Base-by-base conservation (phyloP, 2,797 vertebrate species). In the Arrhamphus sclerolepis region DNA sequence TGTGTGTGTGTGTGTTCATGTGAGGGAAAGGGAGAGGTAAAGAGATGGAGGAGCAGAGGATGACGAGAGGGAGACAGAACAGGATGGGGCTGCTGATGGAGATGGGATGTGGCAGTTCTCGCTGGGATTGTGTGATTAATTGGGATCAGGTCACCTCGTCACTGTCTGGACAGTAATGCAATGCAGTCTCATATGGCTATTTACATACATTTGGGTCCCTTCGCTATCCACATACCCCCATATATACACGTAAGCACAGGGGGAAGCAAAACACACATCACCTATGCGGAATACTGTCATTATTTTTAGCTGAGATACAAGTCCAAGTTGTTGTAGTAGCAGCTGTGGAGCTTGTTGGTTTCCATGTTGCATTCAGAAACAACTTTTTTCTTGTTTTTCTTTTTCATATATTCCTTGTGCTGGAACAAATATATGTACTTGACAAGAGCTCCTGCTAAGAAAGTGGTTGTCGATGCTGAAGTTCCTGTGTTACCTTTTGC, bases 41-140 rank as follows among this genome's bases (percentile, higher is more conserved):
- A 78, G 66, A 81, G 77, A 82, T 78, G 68, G 82, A 89, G 89
- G 85, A 87, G 75, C 81, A 77, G 77, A 81, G 40, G 80, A 85
- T 93, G 92, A 92, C 91, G 87, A 39, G 84, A 83, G 79, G 83
- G 71, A 88, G 82, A 87, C 82, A 62, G 86, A 87, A 85, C 78
- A 87, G 72, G 75, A 80, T 82, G 87, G 73, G 73, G 34, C 79
- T 77, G 70, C 89, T 94, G 95, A 95, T 91, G 93, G 93, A 94
- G 93, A 95, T 94, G 91, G 89, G 87, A 94, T 90, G 92, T 95
- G 95, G 96, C 91, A 97, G 91, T 92, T 94, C 94, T 95, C 94
- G 91, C 92, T 91, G 92, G 93, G 90, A 94, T 92, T 92, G 93
- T 95, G 94, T 94, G 93, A 92, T 94, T 97, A 97, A 97, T 95